A percentile compares a stretch with the other conserved stretches of the same genome.
These are phyloP conservation scores for Agonopterix arenella DNA, from an alignment of 2,888 invertebrate genomes.

Conservation along the genomic window DNA sequence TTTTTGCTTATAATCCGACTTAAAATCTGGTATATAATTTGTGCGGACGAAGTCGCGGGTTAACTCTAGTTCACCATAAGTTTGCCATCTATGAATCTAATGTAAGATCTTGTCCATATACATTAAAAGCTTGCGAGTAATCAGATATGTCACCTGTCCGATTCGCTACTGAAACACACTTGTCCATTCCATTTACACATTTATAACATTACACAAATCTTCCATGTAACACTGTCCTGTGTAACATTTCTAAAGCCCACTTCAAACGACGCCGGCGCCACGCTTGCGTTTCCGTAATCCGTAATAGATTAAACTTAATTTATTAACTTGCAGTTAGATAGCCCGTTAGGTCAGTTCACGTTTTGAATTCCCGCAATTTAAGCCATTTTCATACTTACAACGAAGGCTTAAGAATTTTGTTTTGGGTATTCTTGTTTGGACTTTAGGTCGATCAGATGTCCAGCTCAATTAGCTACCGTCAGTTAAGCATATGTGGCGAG, in stretches of 20 bases:
- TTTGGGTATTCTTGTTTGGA: too few species aligned
- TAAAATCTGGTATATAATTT: too few species aligned
- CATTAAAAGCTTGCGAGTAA: too few species aligned
- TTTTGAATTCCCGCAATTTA: background rate
- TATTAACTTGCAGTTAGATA: conserved; percentile 24
- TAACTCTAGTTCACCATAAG: too few species aligned
- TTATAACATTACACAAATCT: background rate
- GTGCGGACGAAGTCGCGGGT: too few species aligned
- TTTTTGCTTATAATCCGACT: too few species aligned
- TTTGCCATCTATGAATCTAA: too few species aligned
- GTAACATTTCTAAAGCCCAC: conserved; percentile 11
- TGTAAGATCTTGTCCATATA: too few species aligned
- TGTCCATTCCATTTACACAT: background rate
- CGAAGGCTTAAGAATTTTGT: too few species aligned
- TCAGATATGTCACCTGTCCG: too few species aligned
- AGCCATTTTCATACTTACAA: too few species aligned
- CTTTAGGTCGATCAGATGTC: conserved; percentile 10
- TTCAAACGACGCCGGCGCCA: conserved; percentile 16
- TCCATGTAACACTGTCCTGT: background rate
- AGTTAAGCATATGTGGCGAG: conserved; percentile 11
- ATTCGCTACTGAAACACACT: too few species aligned
- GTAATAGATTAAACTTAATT: conserved; percentile 24
- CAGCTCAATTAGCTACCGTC: conserved; percentile 27
- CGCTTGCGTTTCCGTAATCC: conserved; percentile 20
- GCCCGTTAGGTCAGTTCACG: conserved; percentile 1